Percentiles rank a stretch among this genome's conserved stretches.
Evolutionary conservation across 1,140 invertebrate genomes (phyloP).

Genomic region (Pinna nobilis): DNA sequence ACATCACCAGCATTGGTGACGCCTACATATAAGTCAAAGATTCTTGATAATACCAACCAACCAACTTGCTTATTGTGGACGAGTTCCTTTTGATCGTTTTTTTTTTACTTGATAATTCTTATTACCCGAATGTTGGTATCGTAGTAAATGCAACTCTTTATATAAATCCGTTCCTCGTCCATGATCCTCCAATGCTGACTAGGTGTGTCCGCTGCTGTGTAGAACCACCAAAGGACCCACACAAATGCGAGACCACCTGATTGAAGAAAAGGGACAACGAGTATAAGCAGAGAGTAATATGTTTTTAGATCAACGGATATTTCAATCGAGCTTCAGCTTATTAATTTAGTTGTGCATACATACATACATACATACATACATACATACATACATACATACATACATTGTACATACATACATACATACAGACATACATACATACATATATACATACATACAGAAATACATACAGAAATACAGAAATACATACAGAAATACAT

Average conservation of each 20-base stretch:
- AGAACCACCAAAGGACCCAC: constrained; percentile 52
- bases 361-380: constrained; percentile 4
- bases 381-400: constrained; percentile 1
- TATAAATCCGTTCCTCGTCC: constrained; percentile 47
- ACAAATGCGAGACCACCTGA: constrained; percentile 48
- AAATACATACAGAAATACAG: too few relatives aligned
- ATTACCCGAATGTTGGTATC: constrained; percentile 25
- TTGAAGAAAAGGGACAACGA: not conserved
- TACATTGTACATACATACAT: too few relatives aligned
- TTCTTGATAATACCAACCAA: constrained; percentile 74
- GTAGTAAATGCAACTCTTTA: constrained; percentile 43
- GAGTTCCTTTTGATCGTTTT: not conserved
- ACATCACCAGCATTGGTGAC: not conserved
- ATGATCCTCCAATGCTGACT: constrained; percentile 46
- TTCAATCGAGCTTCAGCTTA: not conserved
- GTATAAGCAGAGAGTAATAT: not conserved
- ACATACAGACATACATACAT: too few relatives aligned
- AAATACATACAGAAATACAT: too few relatives aligned
- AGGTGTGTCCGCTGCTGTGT: constrained; percentile 48
- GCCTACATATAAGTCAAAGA: constrained; percentile 45
- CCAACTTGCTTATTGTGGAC: not conserved
- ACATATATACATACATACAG: too few relatives aligned
- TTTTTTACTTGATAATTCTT: not conserved
- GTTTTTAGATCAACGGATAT: not conserved
- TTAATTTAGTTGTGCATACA: not conserved